Base-by-base conservation (phyloP, 2,888 invertebrate species). In the Leuctra nigra region DNA sequence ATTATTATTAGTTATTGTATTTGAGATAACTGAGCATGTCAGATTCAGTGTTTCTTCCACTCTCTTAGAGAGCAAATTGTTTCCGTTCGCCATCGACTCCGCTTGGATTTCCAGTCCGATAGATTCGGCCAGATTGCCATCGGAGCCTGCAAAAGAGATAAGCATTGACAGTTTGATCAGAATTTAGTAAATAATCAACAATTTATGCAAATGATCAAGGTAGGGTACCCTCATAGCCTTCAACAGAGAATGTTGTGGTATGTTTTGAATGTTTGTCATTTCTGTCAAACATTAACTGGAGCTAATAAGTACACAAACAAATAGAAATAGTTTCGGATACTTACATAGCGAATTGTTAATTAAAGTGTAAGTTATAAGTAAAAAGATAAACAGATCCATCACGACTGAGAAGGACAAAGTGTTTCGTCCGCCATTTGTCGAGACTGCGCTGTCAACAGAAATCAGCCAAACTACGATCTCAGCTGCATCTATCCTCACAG, bases 31-130 rank as follows among this genome's bases (percentile, higher is more conserved):
- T 22, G 22, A 23, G 38, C 68, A 68, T 23, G 67, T 67, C 60
- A 68, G 63, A 54, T 66, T 67, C n/a, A 68, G 56, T n/a, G 65
- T 64, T 53, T 67, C 66, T 54, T 65, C 65, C 44, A 63, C 64
- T 60, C 61, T 64, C 54, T 62, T 62, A 2, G 64, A 57, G 44
- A 67, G 58, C 53, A 66, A 48, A 16, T 59, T 60, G 9, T 58
- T 63, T 1, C 61, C 61, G 24, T 59, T 61, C 4, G 48, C 57
- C 33, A 57, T 57, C 14, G 62, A 62, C 54, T 60, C 62, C 6
- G 65, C 65, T 39, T 55, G 44, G 4, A 66, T 62, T 52, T 64
- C 63, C 25, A 66, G 53, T 53, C 61, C 64, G 7, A 61, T 54
- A 20, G 59, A 61, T 1, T 57, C 59, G 25, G 35, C 38, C 13